Conservation (phyloP, 2,888 invertebrate species). For the Axea sp. region DNA sequence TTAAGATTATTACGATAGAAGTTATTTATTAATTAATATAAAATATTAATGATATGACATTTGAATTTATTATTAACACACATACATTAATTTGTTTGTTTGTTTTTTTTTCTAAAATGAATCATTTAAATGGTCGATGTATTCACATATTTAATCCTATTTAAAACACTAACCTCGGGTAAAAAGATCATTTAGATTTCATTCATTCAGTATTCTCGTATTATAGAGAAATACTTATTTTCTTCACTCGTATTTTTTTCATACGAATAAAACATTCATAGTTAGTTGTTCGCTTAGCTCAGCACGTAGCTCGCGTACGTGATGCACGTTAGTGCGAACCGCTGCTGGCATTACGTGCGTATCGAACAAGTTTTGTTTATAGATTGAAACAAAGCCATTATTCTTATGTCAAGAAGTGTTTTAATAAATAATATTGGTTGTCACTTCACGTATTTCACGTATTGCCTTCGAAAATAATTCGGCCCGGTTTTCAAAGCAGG, state of each 20-base stretch:
- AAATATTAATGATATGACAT: no score
- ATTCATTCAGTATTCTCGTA: slow-evolving; percentile 63
- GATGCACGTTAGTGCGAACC: slow-evolving; percentile 55
- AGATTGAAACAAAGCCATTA: slow-evolving; percentile 58
- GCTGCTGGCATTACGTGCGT: slow-evolving; percentile 37
- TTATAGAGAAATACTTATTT: slow-evolving; percentile 58
- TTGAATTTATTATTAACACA: no score
- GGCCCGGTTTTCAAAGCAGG: no score
- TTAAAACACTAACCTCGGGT: slow-evolving; percentile 7
- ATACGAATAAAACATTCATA: slow-evolving; percentile 68
- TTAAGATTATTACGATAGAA: no score
- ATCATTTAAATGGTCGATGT: no score
- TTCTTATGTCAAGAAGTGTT: slow-evolving; percentile 31
- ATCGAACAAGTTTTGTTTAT: slow-evolving; percentile 59
- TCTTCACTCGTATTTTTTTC: slow-evolving; percentile 54
- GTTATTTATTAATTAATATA: no score
- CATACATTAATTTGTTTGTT: no score
- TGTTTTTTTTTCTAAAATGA: no score
- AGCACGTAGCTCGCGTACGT: slow-evolving; percentile 63
- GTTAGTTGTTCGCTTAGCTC: slow-evolving; percentile 65
- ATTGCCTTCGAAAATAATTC: slow-evolving; percentile 31
- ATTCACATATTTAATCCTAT: no score
- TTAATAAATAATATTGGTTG: slow-evolving; percentile 54
- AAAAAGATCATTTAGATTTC: slow-evolving; percentile 23
- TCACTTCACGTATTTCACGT: slow-evolving; percentile 26